Evolutionary conservation across 2,113 vertebrate genomes (phyloP).

Genomic region (Neodontobutis hainanensis): DNA sequence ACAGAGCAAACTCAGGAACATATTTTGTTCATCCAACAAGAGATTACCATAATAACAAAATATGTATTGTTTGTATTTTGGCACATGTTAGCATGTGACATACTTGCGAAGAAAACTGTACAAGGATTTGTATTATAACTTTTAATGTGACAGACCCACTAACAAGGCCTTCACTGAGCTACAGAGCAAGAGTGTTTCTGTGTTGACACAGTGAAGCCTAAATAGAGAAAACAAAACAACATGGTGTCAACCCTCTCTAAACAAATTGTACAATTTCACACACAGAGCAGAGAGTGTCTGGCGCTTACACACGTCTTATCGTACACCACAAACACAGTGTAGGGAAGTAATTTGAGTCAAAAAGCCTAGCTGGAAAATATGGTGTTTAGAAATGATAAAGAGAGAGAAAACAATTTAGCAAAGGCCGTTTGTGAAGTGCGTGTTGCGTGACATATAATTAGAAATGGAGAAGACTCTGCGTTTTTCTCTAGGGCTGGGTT

Average conservation of each 20-base stretch:
- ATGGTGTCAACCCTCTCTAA: slow-evolving; percentile 22
- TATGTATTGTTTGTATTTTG: background rate
- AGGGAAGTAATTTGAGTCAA: slow-evolving; percentile 38
- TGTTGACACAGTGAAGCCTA: slow-evolving; percentile 18
- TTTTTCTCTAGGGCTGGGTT: slow-evolving; percentile 50
- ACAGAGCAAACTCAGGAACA: too few species aligned
- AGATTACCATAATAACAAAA: too few species aligned
- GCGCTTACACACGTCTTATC: background rate
- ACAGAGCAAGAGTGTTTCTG: slow-evolving; percentile 9
- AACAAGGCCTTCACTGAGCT: background rate
- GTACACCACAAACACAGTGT: background rate
- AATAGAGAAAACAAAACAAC: slow-evolving; percentile 13
- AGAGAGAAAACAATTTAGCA: slow-evolving; percentile 48
- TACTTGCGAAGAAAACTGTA: background rate
- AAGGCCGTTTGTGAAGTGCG: slow-evolving; percentile 22
- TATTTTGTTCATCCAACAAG: too few species aligned
- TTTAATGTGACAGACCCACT: slow-evolving; percentile 11
- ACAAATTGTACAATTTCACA: slow-evolving; percentile 54
- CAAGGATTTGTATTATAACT: slow-evolving; percentile 1
- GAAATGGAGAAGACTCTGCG: slow-evolving; percentile 43
- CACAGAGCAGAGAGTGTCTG: slow-evolving; percentile 9
- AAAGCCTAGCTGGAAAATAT: slow-evolving; percentile 43
- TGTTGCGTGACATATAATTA: slow-evolving; percentile 35
- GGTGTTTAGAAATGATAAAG: slow-evolving; percentile 52
- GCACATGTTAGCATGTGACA: background rate